Conservation (phyloP, 2,888 invertebrate genomes). For the Abrostola tripartita region DNA sequence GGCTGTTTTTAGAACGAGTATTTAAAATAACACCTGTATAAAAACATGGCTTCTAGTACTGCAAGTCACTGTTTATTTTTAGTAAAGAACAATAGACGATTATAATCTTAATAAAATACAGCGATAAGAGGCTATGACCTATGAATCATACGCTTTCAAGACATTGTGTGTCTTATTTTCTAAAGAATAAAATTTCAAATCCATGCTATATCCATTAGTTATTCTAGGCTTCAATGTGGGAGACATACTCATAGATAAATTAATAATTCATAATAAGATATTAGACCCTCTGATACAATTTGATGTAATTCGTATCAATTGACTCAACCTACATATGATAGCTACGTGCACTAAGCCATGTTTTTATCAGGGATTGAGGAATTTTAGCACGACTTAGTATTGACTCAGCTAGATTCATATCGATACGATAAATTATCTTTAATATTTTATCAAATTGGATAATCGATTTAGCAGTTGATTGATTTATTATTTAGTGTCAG, state of each 20-base stretch:
- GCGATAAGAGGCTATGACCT: not conserved
- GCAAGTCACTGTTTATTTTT: constrained; percentile 7
- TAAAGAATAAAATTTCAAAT: not conserved
- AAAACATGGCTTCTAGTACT: constrained; percentile 6
- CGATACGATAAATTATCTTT: constrained; percentile 8
- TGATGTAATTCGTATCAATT: constrained; percentile 33
- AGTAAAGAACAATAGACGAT: constrained; percentile 27
- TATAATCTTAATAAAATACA: constrained; percentile 7
- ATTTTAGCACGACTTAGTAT: not conserved
- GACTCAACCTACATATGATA: constrained; percentile 26
- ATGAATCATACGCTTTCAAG: constrained; percentile 13
- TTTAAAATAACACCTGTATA: constrained; percentile 3
- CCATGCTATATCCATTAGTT: not conserved
- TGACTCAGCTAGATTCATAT: constrained; percentile 25
- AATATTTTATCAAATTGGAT: constrained; percentile 26
- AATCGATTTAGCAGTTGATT: constrained; percentile 29
- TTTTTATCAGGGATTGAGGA: constrained; percentile 25
- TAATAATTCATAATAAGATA: too few relatives aligned
- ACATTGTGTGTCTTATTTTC: not conserved
- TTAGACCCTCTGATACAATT: not conserved
- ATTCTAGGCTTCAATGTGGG: not conserved
- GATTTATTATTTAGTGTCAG: constrained; percentile 13
- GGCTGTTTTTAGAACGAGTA: not conserved
- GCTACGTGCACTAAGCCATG: not conserved
- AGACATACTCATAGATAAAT: too few relatives aligned